Base-by-base conservation (phyloP, 2,113 vertebrate species). In the Sakesphorus luctuosus region DNA sequence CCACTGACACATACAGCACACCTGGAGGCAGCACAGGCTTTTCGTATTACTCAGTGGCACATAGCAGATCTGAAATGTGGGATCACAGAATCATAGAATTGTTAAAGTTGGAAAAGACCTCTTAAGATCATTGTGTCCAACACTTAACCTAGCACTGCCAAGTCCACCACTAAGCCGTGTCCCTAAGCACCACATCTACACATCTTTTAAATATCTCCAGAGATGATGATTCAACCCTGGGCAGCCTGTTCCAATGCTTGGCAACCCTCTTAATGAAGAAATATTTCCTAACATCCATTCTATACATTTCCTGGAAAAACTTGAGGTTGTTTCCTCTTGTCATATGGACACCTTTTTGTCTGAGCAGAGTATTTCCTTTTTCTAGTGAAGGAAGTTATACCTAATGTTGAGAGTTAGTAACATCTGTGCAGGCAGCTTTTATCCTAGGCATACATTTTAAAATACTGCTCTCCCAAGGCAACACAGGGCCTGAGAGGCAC, bases 111-210 rank as follows among this genome's bases (percentile, higher is more conserved):
- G 49, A 33, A 76, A 76, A 69, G 11, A 36, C 5, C 12, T 36
- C 46, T 6, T 7, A 5, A 28, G 31, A 35, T 49, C 19, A 14
- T 33, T 0, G 2, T 38, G n/a, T 31, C 55, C 49, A 43, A 1
- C 9, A 16, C 8, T 24, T 66, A 55, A 80, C 20, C 25, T 55
- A 62, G n/a, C 13, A 31, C 55, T 90, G 49, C n/a, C 47, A 62
- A 52, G 35, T 29, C 18, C 18, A 43, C 55, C 17, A 63, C 9
- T 18, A 69, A 63, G 36, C 7, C 29, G 26, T 10, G 24, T 55
- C n/a, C 55, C 24, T 55, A 23, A 62, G 40, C 6, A 49, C 5
- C 72, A 40, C 14, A 56, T 43, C 35, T 21, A 40, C 33, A 18
- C 0, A 0, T 16, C 13, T 33, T 62, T 62, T 49, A 69, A 76